These are phyloP conservation scores for Benitochromis conjunctus DNA, from an alignment of 2,113 vertebrate genomes.

Conservation along the genomic window DNA sequence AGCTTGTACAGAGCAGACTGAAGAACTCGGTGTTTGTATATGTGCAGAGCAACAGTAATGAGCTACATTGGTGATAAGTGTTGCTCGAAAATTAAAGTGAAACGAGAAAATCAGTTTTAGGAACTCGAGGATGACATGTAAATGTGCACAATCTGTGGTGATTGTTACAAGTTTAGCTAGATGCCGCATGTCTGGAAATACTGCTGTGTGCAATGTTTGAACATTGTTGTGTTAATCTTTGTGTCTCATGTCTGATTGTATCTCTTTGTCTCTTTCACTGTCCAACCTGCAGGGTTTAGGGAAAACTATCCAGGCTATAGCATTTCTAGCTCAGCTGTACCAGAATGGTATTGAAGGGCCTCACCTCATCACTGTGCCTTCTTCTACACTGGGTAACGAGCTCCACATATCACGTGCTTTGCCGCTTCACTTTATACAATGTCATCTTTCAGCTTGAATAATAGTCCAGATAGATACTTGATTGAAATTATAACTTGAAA, in stretches of 20 bases:
- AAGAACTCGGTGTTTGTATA: not conserved
- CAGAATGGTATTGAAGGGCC: conserved; percentile 84
- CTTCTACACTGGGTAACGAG: conserved; percentile 89
- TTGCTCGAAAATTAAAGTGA: not conserved
- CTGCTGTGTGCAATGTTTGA: not conserved
- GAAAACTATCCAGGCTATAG: conserved; percentile 97
- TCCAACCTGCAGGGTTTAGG: conserved; percentile 84
- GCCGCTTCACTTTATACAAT: not conserved
- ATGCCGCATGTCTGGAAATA: not conserved
- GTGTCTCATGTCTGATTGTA: not conserved
- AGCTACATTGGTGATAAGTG: too few species aligned
- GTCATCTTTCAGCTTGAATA: not conserved
- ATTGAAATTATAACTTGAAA: not conserved
- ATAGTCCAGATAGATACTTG: not conserved
- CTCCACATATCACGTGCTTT: not conserved
- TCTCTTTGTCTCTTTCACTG: not conserved
- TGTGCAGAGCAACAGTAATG: not conserved
- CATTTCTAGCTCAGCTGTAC: conserved; percentile 88
- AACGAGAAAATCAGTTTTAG: not conserved
- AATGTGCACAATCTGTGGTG: not conserved
- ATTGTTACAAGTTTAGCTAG: not conserved
- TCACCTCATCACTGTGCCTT: conserved; percentile 90
- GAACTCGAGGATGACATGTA: not conserved
- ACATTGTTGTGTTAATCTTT: not conserved
- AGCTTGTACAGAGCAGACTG: not conserved